Evolutionary conservation across 2,797 vertebrate species (phyloP).

Genomic region (Gallinago nigripennis): DNA sequence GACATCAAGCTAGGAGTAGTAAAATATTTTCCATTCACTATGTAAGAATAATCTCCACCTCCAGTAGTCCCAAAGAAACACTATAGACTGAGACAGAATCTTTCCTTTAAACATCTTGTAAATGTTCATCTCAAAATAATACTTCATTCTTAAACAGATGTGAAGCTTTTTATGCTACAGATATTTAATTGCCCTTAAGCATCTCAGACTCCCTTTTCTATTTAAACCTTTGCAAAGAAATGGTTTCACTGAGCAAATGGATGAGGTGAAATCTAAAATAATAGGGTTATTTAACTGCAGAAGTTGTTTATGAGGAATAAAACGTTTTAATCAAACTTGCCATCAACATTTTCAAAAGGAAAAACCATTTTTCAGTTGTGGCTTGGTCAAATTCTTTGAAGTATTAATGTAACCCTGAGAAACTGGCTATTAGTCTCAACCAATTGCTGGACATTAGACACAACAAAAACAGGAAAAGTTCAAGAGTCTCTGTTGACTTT

Average conservation of each 20-base stretch:
- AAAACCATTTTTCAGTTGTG: constrained; percentile 55
- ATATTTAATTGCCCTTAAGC: background rate
- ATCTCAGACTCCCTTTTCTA: background rate
- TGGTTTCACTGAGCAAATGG: background rate
- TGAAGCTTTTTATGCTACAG: background rate
- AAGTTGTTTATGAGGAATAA: constrained; percentile 32
- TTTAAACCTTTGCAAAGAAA: background rate
- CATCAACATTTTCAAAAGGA: constrained; percentile 51
- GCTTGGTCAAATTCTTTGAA: constrained; percentile 54
- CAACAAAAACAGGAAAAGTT: constrained; percentile 72
- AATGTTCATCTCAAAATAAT: background rate
- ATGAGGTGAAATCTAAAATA: background rate
- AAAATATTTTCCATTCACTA: background rate
- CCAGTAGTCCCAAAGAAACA: background rate
- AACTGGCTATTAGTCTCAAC: constrained; percentile 44
- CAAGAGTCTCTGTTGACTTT: constrained; percentile 65
- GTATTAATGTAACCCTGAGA: constrained; percentile 61
- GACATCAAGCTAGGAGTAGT: background rate
- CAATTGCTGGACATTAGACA: constrained; percentile 59
- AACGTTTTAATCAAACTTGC: constrained; percentile 41
- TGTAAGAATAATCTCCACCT: background rate
- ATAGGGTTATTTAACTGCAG: background rate
- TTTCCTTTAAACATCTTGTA: background rate
- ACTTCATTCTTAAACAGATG: background rate
- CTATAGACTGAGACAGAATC: background rate